Evolutionary conservation across 2,797 vertebrate species (phyloP).

Genomic region (Dermochelys coriacea): DNA sequence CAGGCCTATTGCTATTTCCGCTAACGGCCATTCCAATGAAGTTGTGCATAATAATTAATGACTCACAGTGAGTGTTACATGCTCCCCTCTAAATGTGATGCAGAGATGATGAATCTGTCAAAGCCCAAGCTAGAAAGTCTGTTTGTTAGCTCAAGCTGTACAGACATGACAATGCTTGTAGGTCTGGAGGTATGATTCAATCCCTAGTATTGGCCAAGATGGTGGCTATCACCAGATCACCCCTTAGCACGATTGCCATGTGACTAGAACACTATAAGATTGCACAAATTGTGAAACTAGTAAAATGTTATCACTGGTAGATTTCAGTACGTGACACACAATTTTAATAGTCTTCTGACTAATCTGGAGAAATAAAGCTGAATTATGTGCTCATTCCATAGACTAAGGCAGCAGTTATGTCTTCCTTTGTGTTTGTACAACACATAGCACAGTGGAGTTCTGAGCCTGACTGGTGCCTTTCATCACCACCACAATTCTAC

Average conservation of each 20-base stretch:
- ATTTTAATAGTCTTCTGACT: not conserved
- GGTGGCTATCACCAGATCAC: not conserved
- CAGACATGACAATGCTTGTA: not conserved
- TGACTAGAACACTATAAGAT: not conserved
- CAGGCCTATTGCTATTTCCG: not conserved
- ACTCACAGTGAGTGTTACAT: not conserved
- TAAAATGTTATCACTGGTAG: not conserved
- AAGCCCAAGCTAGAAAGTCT: not conserved
- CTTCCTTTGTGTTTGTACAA: not conserved
- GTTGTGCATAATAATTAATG: not conserved
- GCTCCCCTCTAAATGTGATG: not conserved
- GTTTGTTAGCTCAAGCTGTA: not conserved
- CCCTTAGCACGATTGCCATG: not conserved
- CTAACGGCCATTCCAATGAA: not conserved
- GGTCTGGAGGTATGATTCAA: not conserved
- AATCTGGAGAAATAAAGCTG: not conserved
- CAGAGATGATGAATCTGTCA: not conserved
- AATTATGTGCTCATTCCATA: not conserved
- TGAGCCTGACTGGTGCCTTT: not conserved
- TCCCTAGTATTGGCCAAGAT: not conserved
- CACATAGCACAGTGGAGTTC: rapidly evolving
- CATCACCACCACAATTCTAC: rapidly evolving
- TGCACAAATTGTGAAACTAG: not conserved
- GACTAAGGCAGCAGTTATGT: rapidly evolving
- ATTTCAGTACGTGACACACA: not conserved